Evolutionary conservation across 2,888 invertebrate genomes (phyloP).

Genomic region (Drosophila paranaensis): DNA sequence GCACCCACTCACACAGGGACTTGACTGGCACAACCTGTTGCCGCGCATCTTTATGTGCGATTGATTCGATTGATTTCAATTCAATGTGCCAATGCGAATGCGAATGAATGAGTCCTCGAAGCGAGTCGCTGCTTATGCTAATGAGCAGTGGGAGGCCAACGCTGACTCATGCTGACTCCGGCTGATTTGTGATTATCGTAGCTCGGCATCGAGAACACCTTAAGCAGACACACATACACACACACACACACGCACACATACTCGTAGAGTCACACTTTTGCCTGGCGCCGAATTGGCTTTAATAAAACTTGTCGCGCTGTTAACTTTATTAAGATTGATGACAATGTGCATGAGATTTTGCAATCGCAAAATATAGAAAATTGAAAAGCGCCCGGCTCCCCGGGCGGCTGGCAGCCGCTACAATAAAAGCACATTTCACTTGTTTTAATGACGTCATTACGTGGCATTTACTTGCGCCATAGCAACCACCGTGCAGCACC

Average conservation of each 20-base stretch:
- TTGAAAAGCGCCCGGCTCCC: conserved; percentile 59
- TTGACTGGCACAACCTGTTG: conserved; percentile 58
- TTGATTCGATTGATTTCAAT: conserved; percentile 54
- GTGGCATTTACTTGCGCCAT: conserved; percentile 73
- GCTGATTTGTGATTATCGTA: conserved; percentile 16
- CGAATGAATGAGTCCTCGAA: conserved; percentile 5
- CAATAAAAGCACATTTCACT: conserved; percentile 80
- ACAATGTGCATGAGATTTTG: conserved; percentile 61
- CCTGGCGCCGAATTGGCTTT: conserved; percentile 74
- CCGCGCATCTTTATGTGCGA: conserved; percentile 33
- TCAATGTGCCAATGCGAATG: conserved; percentile 9
- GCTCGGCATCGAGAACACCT: conserved; percentile 59
- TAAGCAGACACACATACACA: conserved; percentile 22
- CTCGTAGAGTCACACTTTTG: conserved; percentile 25
- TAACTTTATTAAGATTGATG: conserved; percentile 80
- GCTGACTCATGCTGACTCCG: conserved; percentile 55
- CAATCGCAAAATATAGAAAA: conserved; percentile 54
- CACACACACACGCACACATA: conserved; percentile 5
- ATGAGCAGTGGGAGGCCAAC: conserved; percentile 50
- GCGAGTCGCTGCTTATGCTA: conserved; percentile 51
- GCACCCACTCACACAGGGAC: conserved; percentile 5
- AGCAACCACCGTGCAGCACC: not conserved
- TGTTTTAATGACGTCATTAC: conserved; percentile 81
- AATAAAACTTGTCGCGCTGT: conserved; percentile 78
- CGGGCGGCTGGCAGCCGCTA: conserved; percentile 38